Evolutionary conservation across 1,140 invertebrate genomes (phyloP).

Genomic region (Notospermus geniculatus): DNA sequence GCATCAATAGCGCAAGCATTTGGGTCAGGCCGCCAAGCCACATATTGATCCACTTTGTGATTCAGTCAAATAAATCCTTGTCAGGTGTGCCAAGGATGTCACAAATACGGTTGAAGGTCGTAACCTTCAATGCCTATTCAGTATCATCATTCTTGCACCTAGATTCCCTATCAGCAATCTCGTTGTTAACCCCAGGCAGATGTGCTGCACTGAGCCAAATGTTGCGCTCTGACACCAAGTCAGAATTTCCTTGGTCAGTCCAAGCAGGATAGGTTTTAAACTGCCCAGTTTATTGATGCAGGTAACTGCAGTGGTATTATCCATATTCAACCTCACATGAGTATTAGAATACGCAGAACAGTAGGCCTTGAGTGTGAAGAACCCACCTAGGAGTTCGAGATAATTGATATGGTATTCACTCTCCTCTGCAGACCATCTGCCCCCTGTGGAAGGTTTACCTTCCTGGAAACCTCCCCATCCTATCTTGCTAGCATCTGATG

Average conservation of each 20-base stretch:
- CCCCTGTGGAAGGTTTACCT: constrained; percentile 13
- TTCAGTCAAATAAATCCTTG: constrained; percentile 14
- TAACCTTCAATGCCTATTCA: constrained; percentile 19
- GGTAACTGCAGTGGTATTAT: constrained; percentile 21
- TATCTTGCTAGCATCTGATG: constrained; percentile 2
- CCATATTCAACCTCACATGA: constrained; percentile 15
- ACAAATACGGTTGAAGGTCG: too few species aligned
- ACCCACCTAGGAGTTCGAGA: constrained; percentile 13
- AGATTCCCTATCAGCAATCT: constrained; percentile 20
- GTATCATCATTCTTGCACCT: constrained; percentile 18
- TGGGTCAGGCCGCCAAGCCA: constrained; percentile 17
- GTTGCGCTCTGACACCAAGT: constrained; percentile 20
- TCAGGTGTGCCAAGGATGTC: constrained; percentile 13
- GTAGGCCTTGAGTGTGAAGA: neutral
- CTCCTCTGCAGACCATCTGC: constrained; percentile 14
- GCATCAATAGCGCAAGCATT: constrained; percentile 21
- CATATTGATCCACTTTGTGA: constrained; percentile 16
- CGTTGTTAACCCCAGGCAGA: constrained; percentile 21
- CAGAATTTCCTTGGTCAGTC: constrained; percentile 19
- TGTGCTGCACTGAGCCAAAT: constrained; percentile 17
- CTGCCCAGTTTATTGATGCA: constrained; percentile 21
- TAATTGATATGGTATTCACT: constrained; percentile 9
- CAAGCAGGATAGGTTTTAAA: neutral
- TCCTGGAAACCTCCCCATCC: constrained; percentile 12
- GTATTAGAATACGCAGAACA: constrained; percentile 5